Percentiles rank a stretch among this genome's conserved stretches.
These are phyloP conservation scores for Aporophyla nigra DNA, from an alignment of 2,888 invertebrate genomes.

Conservation along the genomic window DNA sequence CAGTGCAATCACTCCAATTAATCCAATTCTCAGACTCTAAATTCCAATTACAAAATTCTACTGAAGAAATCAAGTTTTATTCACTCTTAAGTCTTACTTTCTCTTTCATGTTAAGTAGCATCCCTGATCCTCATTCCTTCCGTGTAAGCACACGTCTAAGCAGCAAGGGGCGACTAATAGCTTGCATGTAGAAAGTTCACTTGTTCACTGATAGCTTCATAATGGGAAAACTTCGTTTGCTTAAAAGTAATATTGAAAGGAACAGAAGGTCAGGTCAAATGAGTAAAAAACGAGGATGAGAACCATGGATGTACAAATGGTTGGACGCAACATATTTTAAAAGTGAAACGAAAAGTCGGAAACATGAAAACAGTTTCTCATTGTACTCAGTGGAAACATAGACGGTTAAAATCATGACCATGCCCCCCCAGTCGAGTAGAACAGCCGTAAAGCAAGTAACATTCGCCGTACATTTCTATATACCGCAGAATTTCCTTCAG, in stretches of 20 bases:
- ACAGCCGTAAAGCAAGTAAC: conserved; percentile 55
- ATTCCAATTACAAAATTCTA: too few relatives aligned
- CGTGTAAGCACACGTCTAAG: neutral
- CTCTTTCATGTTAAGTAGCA: neutral
- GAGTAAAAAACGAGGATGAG: conserved; percentile 20
- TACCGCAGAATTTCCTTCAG: conserved; percentile 62
- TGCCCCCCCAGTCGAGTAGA: conserved; percentile 35
- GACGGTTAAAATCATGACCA: conserved; percentile 49
- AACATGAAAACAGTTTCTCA: neutral
- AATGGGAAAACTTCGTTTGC: conserved; percentile 43
- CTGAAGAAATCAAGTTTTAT: neutral
- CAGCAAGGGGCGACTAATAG: conserved; percentile 1
- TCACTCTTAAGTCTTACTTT: too few relatives aligned
- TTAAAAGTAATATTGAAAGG: conserved; percentile 22
- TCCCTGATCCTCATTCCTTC: neutral
- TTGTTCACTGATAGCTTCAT: conserved; percentile 31
- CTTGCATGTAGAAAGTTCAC: conserved; percentile 12
- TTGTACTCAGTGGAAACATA: conserved; percentile 31
- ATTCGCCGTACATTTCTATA: conserved; percentile 59
- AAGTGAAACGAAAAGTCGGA: neutral
- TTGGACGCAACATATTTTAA: neutral
- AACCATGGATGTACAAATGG: conserved; percentile 15
- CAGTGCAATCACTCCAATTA: neutral
- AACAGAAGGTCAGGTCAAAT: conserved; percentile 32
- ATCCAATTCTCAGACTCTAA: too few relatives aligned